Conservation (phyloP, 2,113 vertebrate genomes). For the Pseudopipra pipra region DNA sequence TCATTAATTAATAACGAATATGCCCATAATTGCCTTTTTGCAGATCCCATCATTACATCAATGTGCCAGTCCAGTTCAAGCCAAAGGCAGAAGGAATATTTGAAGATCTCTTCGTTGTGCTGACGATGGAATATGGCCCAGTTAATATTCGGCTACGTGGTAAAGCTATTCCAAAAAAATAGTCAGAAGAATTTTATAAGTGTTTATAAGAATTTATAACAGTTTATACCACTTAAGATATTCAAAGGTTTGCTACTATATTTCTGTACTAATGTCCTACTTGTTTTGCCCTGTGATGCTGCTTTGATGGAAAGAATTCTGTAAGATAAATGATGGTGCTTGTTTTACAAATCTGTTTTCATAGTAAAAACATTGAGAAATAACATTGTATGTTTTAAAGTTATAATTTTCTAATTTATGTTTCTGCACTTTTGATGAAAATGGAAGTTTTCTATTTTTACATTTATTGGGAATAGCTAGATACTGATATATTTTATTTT, state of each 20-base stretch:
- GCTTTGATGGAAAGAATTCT: slow-evolving; percentile 59
- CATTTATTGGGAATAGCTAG: slow-evolving; percentile 46
- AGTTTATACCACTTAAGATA: neutral
- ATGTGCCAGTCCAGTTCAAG: slow-evolving; percentile 92
- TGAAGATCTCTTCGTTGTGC: slow-evolving; percentile 79
- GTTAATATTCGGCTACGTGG: slow-evolving; percentile 83
- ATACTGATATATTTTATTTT: slow-evolving; percentile 61
- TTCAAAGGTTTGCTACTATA: neutral
- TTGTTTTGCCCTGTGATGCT: slow-evolving; percentile 63
- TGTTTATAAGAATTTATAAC: slow-evolving; percentile 1
- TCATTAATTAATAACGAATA: neutral
- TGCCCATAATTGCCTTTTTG: neutral
- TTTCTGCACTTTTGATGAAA: slow-evolving; percentile 59
- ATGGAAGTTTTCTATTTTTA: slow-evolving; percentile 68
- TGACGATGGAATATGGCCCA: slow-evolving; percentile 74
- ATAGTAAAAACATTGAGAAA: slow-evolving; percentile 25
- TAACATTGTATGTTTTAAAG: slow-evolving; percentile 33
- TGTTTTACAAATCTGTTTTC: slow-evolving; percentile 52
- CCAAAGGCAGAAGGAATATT: slow-evolving; percentile 80
- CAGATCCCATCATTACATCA: slow-evolving; percentile 92
- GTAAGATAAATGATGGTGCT: slow-evolving; percentile 50
- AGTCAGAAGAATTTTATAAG: neutral
- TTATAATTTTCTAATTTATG: slow-evolving; percentile 56
- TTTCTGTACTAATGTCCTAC: slow-evolving; percentile 24
- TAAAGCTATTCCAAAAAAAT: slow-evolving; percentile 74